These are phyloP conservation scores for Drosophila setosimentum DNA, from an alignment of 2,888 invertebrate species.

Conservation along the genomic window DNA sequence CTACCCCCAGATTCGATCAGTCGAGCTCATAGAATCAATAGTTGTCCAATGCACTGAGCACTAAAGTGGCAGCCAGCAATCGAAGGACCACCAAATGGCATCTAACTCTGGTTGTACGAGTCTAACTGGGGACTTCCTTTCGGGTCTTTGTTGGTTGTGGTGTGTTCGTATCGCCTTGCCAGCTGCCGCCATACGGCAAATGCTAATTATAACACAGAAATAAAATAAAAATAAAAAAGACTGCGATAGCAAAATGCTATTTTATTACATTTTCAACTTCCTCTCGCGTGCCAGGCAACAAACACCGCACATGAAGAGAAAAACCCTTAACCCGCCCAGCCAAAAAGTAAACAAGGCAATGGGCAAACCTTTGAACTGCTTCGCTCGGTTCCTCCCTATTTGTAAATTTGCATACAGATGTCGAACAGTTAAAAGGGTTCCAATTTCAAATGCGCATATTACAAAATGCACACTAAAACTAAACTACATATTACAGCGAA, in stretches of 20 bases:
- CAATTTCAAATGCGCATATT: slow-evolving; percentile 34
- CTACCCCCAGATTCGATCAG: slow-evolving; percentile 4
- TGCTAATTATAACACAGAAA: slow-evolving; percentile 66
- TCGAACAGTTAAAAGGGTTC: slow-evolving; percentile 38
- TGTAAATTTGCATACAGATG: slow-evolving; percentile 59
- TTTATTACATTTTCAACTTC: slow-evolving; percentile 61
- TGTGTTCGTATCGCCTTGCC: slow-evolving; percentile 25
- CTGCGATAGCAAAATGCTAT: slow-evolving; percentile 47
- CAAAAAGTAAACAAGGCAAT: slow-evolving; percentile 14
- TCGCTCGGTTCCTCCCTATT: neutral
- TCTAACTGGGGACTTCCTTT: slow-evolving; percentile 22
- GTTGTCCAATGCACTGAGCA: slow-evolving; percentile 40
- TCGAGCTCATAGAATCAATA: slow-evolving; percentile 11
- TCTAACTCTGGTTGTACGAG: slow-evolving; percentile 39
- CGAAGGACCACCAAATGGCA: slow-evolving; percentile 42
- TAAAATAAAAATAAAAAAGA: slow-evolving; percentile 25
- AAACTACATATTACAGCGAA: slow-evolving; percentile 42
- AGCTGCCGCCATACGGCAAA: slow-evolving; percentile 69
- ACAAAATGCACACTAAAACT: slow-evolving; percentile 22
- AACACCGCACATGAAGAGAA: neutral
- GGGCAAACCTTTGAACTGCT: slow-evolving; percentile 18
- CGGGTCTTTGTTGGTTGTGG: neutral
- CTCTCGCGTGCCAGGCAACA: slow-evolving; percentile 59
- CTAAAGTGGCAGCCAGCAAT: slow-evolving; percentile 13
- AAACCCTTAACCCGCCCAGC: slow-evolving; percentile 1